A percentile compares a stretch with the other conserved stretches of the same genome.
phyloP scores from a whole-genome alignment of 2,113 vertebrate species.

The Chlamydotis undulata region DNA sequence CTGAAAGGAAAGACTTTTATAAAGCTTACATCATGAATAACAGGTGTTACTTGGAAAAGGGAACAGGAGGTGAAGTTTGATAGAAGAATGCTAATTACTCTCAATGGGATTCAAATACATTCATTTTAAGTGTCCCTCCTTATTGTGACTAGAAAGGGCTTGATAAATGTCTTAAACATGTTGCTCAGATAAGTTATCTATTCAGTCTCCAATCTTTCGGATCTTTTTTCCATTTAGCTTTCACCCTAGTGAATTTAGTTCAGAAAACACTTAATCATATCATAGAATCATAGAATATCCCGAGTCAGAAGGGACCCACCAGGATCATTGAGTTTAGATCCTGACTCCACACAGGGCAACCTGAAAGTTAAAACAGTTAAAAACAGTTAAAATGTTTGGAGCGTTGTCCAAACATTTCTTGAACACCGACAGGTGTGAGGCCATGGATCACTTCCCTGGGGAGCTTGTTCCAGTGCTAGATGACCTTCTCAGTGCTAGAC shows the following conservation, averaged over 20 bases:
- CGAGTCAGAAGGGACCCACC: background rate
- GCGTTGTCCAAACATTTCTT: rapidly evolving
- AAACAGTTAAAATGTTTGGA: no score
- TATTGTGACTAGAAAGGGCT: background rate
- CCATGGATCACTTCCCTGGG: no score
- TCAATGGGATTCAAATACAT: background rate
- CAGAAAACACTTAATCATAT: background rate
- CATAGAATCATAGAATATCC: background rate
- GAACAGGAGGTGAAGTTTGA: conserved; percentile 1
- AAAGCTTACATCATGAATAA: conserved; percentile 10
- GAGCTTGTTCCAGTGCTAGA: background rate
- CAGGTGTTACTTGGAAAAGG: conserved; percentile 5
- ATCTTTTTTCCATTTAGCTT: background rate
- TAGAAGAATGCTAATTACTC: background rate
- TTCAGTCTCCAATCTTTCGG: background rate
- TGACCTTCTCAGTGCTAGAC: background rate
- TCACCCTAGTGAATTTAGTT: background rate
- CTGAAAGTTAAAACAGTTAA: background rate
- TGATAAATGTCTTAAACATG: background rate
- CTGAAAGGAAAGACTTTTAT: background rate
- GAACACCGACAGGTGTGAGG: background rate
- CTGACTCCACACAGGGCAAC: background rate
- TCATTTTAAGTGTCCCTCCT: background rate
- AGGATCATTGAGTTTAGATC: background rate
- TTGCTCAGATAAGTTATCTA: background rate